Percentiles rank a stretch among this genome's conserved stretches.
These are phyloP conservation scores for Ophion slaviceki DNA, from an alignment of 2,888 invertebrate species.

Conservation along the genomic window DNA sequence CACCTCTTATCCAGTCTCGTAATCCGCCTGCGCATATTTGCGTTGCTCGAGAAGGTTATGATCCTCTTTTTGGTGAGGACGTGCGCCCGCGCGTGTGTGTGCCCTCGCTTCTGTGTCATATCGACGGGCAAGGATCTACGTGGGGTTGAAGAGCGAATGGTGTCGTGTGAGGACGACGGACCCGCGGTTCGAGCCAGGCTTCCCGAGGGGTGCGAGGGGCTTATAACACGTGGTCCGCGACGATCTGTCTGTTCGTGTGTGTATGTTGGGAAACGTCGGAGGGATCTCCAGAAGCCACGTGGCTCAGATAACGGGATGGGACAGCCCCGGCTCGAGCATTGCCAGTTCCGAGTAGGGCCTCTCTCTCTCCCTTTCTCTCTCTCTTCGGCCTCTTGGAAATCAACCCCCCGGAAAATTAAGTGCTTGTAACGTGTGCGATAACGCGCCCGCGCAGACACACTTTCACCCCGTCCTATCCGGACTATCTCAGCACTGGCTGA, in stretches of 20 bases:
- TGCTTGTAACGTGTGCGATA: slow-evolving; percentile 82
- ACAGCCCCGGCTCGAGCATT: slow-evolving; percentile 69
- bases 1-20: slow-evolving; percentile 73
- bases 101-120: slow-evolving; percentile 60
- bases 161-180: slow-evolving; percentile 32
- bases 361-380: background rate
- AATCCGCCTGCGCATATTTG: slow-evolving; percentile 79
- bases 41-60: slow-evolving; percentile 80
- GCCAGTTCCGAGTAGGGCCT: slow-evolving; percentile 52
- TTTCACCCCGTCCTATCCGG: slow-evolving; percentile 6
- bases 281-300: slow-evolving; percentile 77
- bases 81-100: background rate
- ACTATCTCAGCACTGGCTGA: background rate
- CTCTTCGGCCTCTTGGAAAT: slow-evolving; percentile 71
- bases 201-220: slow-evolving; percentile 48
- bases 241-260: slow-evolving; percentile 18
- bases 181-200: slow-evolving; percentile 48
- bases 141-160: slow-evolving; percentile 59
- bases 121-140: slow-evolving; percentile 75
- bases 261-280: slow-evolving; percentile 34
- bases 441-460: slow-evolving; percentile 69
- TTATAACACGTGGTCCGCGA: slow-evolving; percentile 79
- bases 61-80: slow-evolving; percentile 76
- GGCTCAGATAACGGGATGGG: slow-evolving; percentile 81
- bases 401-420: slow-evolving; percentile 83